A percentile compares a stretch with the other conserved stretches of the same genome.
phyloP scores from a whole-genome alignment of 2,888 invertebrate species.

The Aquatica leii region DNA sequence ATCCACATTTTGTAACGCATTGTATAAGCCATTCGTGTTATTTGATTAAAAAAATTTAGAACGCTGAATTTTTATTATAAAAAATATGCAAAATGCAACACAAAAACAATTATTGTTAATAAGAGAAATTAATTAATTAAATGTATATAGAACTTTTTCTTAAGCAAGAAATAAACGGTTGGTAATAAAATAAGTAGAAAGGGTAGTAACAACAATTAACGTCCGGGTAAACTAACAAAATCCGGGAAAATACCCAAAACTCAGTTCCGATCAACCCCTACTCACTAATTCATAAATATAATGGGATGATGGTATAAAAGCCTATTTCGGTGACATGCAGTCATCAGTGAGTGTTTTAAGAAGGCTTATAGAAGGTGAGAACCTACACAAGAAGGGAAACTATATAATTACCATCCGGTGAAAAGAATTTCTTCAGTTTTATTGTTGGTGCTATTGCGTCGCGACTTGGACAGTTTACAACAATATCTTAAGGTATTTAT shows the following conservation, averaged over 20 bases:
- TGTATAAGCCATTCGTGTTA: too few species aligned
- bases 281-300: background rate
- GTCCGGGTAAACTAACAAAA: background rate
- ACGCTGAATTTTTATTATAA: too few species aligned
- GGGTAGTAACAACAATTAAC: background rate
- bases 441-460: conserved; percentile 6
- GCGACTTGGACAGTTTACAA: background rate
- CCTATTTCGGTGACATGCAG: conserved; percentile 19
- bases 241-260: conserved; percentile 20
- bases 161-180: too few species aligned
- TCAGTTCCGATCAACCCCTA: conserved; percentile 21
- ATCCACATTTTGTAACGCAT: background rate
- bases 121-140: background rate
- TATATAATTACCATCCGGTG: conserved; percentile 45
- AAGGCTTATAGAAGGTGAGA: conserved; percentile 42
- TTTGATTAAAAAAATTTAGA: too few species aligned
- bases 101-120: background rate
- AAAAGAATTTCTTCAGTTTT: conserved; percentile 46
- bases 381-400: conserved; percentile 45
- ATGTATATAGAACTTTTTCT: background rate
- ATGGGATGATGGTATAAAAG: conserved; percentile 27
- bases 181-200: background rate
- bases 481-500: conserved; percentile 20
- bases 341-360: conserved; percentile 25
- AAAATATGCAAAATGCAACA: too few species aligned